These are phyloP conservation scores for Acipenser transmontanus DNA, from an alignment of 2,797 vertebrate species.

Conservation along the genomic window DNA sequence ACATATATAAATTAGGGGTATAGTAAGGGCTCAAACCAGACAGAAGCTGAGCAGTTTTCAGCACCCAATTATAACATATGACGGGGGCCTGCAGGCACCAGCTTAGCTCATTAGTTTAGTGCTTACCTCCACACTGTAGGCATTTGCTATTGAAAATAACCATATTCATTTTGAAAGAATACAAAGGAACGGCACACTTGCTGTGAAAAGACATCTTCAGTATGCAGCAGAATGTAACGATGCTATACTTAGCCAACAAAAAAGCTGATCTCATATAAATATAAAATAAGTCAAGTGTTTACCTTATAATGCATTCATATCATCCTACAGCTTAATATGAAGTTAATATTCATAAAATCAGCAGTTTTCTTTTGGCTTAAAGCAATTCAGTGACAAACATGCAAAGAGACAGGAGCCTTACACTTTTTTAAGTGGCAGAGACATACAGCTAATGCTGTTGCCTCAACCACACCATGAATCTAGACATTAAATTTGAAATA, in stretches of 20 bases:
- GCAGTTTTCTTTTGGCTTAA: conserved; percentile 23
- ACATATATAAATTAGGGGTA: background rate
- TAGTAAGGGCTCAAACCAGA: conserved; percentile 6
- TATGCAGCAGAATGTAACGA: too few relatives aligned
- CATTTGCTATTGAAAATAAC: background rate
- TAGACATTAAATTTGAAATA: background rate
- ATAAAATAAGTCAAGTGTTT: too few relatives aligned
- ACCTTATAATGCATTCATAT: too few relatives aligned
- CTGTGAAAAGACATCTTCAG: too few relatives aligned
- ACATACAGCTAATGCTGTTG: conserved; percentile 25
- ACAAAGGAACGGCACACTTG: too few relatives aligned
- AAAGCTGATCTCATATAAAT: too few relatives aligned
- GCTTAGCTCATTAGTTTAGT: conserved; percentile 9
- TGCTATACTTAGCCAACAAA: too few relatives aligned
- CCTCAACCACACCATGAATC: background rate
- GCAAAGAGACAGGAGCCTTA: conserved; percentile 28
- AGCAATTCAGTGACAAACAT: conserved; percentile 16
- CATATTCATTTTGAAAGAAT: background rate
- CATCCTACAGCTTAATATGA: too few relatives aligned
- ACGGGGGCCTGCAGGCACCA: background rate
- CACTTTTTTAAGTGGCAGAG: conserved; percentile 28
- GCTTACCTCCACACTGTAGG: background rate
- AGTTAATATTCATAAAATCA: conserved; percentile 8
- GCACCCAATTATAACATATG: conserved; percentile 14
- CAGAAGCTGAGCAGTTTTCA: conserved; percentile 18